phyloP scores from a whole-genome alignment of 2,797 vertebrate species.

The Sebastiscus tertius region DNA sequence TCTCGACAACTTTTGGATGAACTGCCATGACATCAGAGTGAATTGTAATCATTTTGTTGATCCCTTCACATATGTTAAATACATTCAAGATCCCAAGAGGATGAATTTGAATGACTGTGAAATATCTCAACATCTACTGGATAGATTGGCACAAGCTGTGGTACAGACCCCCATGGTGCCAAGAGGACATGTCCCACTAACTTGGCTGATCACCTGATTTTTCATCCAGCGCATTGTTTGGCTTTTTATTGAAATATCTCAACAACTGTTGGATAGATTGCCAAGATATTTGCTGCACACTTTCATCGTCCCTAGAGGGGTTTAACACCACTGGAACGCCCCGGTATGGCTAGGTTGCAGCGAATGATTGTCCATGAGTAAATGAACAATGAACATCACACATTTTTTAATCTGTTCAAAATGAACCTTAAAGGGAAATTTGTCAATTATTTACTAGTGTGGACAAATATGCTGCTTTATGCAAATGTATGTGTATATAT shows the following conservation, averaged over 20 bases:
- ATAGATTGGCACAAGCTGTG: neutral
- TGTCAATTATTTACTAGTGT: too few relatives aligned
- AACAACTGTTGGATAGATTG: neutral
- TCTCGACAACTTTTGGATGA: neutral
- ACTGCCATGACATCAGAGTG: neutral
- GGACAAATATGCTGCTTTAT: neutral
- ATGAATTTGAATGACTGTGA: neutral
- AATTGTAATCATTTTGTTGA: neutral
- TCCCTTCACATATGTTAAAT: neutral
- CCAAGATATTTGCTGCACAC: neutral
- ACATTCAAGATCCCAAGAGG: too few relatives aligned
- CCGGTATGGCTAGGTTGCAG: too few relatives aligned
- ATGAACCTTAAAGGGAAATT: too few relatives aligned
- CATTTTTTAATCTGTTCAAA: too few relatives aligned
- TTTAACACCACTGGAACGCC: neutral
- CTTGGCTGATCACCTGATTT: neutral
- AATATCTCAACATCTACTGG: neutral
- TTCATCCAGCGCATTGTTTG: neutral
- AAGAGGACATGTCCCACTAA: too few relatives aligned
- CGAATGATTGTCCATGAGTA: too few relatives aligned
- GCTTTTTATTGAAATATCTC: neutral
- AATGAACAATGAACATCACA: too few relatives aligned
- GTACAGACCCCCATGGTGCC: neutral
- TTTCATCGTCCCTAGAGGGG: neutral
- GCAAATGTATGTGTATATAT: neutral